Evolutionary conservation across 2,797 vertebrate species (phyloP).

Genomic region (Etheostoma perlongum): DNA sequence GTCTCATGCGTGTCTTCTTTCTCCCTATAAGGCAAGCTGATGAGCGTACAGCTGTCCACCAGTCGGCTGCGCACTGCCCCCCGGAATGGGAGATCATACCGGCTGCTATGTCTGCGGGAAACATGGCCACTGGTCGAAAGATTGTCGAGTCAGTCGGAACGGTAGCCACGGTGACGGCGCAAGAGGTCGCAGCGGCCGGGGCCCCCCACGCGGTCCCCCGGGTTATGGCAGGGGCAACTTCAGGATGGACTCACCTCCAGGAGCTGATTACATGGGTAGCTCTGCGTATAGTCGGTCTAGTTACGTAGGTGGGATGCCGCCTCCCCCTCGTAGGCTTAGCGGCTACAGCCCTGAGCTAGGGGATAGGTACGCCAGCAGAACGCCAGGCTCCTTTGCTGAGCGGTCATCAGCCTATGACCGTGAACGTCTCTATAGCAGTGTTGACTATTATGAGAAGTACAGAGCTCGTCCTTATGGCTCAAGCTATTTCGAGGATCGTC

Average conservation of each 20-base stretch:
- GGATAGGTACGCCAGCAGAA: conserved; percentile 64
- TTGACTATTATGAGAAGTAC: conserved; percentile 83
- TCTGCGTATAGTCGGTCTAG: conserved; percentile 76
- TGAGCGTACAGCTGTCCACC: conserved; percentile 95
- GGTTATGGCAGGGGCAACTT: conserved; percentile 72
- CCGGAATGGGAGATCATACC: conserved; percentile 94
- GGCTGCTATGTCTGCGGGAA: conserved; percentile 88
- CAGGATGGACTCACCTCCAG: conserved; percentile 65
- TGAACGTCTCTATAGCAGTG: conserved; percentile 62
- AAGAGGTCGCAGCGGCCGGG: conserved; percentile 61
- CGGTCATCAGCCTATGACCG: conserved; percentile 69
- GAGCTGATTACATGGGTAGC: conserved; percentile 72
- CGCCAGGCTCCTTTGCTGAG: conserved; percentile 61
- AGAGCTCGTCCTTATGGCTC: conserved; percentile 75
- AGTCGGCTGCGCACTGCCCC: conserved; percentile 93
- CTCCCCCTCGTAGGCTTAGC: conserved; percentile 69
- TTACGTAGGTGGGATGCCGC: conserved; percentile 69
- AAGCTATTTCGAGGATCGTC: conserved; percentile 81
- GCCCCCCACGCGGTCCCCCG: conserved; percentile 57
- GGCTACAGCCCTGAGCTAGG: conserved; percentile 68
- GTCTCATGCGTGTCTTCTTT: conserved; percentile 85
- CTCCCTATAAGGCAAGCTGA: conserved; percentile 93
- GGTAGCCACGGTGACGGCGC: conserved; percentile 74
- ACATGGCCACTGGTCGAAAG: conserved; percentile 97
- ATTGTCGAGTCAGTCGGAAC: conserved; percentile 91